Percentiles rank a stretch among this genome's conserved stretches.
These are phyloP conservation scores for Macquaria ambigua DNA, from an alignment of 2,113 vertebrate species.

Conservation along the genomic window DNA sequence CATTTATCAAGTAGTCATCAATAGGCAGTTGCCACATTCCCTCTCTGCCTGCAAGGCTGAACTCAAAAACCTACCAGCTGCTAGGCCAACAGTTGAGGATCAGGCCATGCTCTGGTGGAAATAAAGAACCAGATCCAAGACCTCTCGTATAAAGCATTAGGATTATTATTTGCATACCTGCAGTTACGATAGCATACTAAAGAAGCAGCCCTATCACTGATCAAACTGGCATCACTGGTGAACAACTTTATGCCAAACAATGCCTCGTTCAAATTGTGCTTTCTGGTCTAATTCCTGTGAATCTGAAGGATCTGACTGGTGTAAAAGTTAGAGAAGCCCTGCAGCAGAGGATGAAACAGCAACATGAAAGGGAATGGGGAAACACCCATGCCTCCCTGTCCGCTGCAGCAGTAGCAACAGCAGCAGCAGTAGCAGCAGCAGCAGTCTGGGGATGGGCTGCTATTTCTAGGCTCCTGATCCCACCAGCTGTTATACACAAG, in stretches of 20 bases:
- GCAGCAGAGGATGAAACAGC: constrained; percentile 73
- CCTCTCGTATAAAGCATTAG: background rate
- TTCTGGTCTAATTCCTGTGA: background rate
- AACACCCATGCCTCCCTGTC: constrained; percentile 75
- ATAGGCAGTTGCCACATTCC: constrained; percentile 92
- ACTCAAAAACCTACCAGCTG: constrained; percentile 79
- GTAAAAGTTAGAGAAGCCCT: constrained; percentile 61
- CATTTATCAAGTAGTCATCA: constrained; percentile 92
- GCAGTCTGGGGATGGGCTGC: constrained; percentile 75
- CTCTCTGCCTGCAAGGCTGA: constrained; percentile 86
- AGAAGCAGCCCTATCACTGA: background rate
- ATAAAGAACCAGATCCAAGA: background rate
- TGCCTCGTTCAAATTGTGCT: background rate
- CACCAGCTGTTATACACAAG: constrained; percentile 89
- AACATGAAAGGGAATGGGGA: constrained; percentile 74
- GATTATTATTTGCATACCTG: constrained; percentile 1
- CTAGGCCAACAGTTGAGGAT: constrained; percentile 30
- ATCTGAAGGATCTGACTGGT: background rate
- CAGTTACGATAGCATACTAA: background rate
- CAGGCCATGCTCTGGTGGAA: constrained; percentile 70
- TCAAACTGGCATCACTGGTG: background rate
- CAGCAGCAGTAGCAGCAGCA: constrained; percentile 55
- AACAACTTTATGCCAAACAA: background rate
- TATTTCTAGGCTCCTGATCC: constrained; percentile 88
- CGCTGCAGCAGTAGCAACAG: constrained; percentile 34